Evolutionary conservation across 2,797 vertebrate genomes (phyloP), one percentile per base, ranked within the genome.

Genomic region (Rhinichthys osculus): DNA sequence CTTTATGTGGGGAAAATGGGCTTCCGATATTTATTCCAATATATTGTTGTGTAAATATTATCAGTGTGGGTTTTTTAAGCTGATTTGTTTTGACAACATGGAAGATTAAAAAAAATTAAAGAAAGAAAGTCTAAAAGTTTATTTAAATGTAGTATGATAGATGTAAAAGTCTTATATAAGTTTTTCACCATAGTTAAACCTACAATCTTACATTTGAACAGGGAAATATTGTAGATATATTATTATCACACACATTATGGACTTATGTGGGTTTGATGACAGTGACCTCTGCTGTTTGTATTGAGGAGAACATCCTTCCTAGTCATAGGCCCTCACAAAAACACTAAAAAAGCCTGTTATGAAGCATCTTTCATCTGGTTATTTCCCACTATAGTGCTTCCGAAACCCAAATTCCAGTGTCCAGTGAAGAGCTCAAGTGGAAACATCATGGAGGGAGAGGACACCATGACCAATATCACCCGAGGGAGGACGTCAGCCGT

Each of bases 331-430:
- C 6, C 16, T 66, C 27, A 42, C 30, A 38, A 14, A n/a, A n/a
- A 30, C 21, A 5, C 2, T 1, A 0, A 10, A 44, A 44, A 3
- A 50, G 5, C 14, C 21, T 3, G 35, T 78, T 64, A 6, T 11
- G 19, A 76, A 44, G 30, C 6, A 10, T 71, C 21, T 52, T 67
- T 5, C 13, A 6, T 70, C 11, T 67, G 16, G 23, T 54, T 72
- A 47, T 44, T 62, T 57, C 40, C 38, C 19, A 1, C 42, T 50
- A 0, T 7, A 86, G 84, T 78, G 4, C 79, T 82, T 47, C 85
- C 71, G 3, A 86, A 86, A 38, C 64, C 85, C 0, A 69, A 57
- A 13, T 77, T 38, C 16, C 62, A 67, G 50, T 74, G 72, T 74
- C 71, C 66, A 21, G 9, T 1, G 33, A 73, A 44, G 69, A 64